Base-by-base conservation (phyloP, 2,113 vertebrate genomes). In the Leucopternis melanops region DNA sequence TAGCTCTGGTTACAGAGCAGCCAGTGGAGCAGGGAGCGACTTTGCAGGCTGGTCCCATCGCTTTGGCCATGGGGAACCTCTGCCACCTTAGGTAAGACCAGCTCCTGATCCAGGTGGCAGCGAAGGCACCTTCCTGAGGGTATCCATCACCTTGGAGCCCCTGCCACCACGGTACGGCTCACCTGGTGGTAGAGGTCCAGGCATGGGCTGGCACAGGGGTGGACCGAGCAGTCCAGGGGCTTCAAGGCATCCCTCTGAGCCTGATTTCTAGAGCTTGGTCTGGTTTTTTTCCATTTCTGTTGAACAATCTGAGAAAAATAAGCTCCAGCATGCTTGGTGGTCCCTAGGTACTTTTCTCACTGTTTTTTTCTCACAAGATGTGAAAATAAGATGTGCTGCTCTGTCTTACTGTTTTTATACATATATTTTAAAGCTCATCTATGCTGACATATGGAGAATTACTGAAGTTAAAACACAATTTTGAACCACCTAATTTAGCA, bases 401-500 rank as follows among this genome's bases (percentile, higher is more conserved):
- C 65, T 13, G 2, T 81, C 84, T 47, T 71, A 18, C 9, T 59
- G 44, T 3, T 55, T 80, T 47, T 25, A 16, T 52, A 36, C 44
- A 10, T 89, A 3, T 71, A 5, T 52, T 54, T 74, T 49, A 87
- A 71, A 85, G 73, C 81, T 79, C 6, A 0, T 81, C 95, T 94
- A 13, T 58, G 70, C 92, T 92, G 95, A 94, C 81, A 89, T 61
- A 71, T 29, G 58, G 93, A 75, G 87, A 94, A 87, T 40, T 72
- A 74, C 32, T 67, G 44, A 52, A 89, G 61, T 89, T 72, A 79
- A 92, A 81, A 16, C 47, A 40, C 52, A 31, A 9, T 81, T 92
- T 84, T 65, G 49, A 85, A 18, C 70, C 74, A 91, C 40, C 66
- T 90, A 63, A 95, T 95, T 94, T 90, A 95, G 78, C 86, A 90